Evolutionary conservation across 1,140 invertebrate species (phyloP).

Genomic region (Capitella teleta): DNA sequence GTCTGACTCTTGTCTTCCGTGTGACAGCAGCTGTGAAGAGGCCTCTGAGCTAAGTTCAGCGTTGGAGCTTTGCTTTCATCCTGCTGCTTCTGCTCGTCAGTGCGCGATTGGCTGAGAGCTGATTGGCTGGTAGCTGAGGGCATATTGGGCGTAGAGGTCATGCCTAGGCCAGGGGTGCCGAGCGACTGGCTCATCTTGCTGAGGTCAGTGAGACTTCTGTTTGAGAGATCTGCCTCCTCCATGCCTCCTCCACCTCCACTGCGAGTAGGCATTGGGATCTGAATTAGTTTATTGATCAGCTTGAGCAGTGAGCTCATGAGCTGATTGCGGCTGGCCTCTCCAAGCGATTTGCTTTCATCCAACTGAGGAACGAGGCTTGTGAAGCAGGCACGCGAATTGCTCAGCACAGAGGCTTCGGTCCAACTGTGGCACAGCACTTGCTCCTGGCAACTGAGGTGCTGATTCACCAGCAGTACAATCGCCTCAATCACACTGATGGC

Average conservation of each 20-base stretch:
- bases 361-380: constrained; percentile 57
- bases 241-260: background rate
- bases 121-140: background rate
- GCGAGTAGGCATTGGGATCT: constrained; percentile 49
- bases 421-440: constrained; percentile 46
- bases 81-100: constrained; percentile 10
- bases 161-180: constrained; percentile 12
- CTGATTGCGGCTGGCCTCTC: constrained; percentile 52
- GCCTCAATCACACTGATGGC: constrained; percentile 64
- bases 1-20: constrained; percentile 12
- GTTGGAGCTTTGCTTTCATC: background rate
- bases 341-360: constrained; percentile 43
- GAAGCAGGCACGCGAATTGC: constrained; percentile 43
- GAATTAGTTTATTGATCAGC: constrained; percentile 55
- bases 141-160: background rate
- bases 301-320: constrained; percentile 59
- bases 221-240: background rate
- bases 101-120: background rate
- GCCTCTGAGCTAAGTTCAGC: background rate
- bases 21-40: background rate
- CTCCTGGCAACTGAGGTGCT: constrained; percentile 51
- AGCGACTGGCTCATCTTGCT: constrained; percentile 21
- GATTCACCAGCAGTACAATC: constrained; percentile 52
- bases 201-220: constrained; percentile 14
- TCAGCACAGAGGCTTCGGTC: constrained; percentile 24